phyloP scores from a whole-genome alignment of 1,140 invertebrate genomes.

The Zeugodacus cucurbitae region DNA sequence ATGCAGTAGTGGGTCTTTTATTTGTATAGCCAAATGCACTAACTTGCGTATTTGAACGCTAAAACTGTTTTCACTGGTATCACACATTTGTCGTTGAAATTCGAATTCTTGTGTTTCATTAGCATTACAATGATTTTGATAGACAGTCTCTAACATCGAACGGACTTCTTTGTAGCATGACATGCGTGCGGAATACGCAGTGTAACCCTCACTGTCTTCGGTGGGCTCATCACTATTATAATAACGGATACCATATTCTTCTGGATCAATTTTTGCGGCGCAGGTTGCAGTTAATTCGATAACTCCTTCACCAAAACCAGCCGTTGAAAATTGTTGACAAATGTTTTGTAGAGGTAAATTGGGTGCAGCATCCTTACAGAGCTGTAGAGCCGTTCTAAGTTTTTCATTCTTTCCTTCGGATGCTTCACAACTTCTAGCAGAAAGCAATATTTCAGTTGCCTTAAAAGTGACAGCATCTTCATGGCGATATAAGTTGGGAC shows the following conservation, averaged over 20 bases:
- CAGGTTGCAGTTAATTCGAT: conserved; percentile 88
- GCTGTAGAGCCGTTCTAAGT: conserved; percentile 81
- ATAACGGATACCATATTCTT: conserved; percentile 87
- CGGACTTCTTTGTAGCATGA: conserved; percentile 91
- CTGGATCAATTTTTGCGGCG: conserved; percentile 87
- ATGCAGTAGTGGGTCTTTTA: conserved; percentile 89
- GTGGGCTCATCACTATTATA: conserved; percentile 86
- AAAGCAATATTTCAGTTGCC: conserved; percentile 89
- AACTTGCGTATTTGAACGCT: conserved; percentile 66
- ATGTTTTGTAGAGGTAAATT: conserved; percentile 62
- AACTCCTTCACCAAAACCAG: conserved; percentile 87
- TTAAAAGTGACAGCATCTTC: conserved; percentile 96
- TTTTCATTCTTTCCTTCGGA: conserved; percentile 77
- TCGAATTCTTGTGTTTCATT: conserved; percentile 40
- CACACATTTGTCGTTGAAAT: conserved; percentile 32
- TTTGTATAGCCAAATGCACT: conserved; percentile 68
- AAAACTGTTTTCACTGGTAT: conserved; percentile 45
- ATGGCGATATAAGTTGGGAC: conserved; percentile 91
- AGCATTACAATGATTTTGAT: conserved; percentile 69
- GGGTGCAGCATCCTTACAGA: conserved; percentile 76
- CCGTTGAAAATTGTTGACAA: conserved; percentile 72
- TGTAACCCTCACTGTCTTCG: conserved; percentile 81
- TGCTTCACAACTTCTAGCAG: conserved; percentile 77
- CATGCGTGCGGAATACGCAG: conserved; percentile 73
- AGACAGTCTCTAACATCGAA: conserved; percentile 81